A percentile compares a stretch with the other conserved stretches of the same genome.
Conservation (phyloP, 2,888 invertebrate genomes). For the Athalia cordata region DNA sequence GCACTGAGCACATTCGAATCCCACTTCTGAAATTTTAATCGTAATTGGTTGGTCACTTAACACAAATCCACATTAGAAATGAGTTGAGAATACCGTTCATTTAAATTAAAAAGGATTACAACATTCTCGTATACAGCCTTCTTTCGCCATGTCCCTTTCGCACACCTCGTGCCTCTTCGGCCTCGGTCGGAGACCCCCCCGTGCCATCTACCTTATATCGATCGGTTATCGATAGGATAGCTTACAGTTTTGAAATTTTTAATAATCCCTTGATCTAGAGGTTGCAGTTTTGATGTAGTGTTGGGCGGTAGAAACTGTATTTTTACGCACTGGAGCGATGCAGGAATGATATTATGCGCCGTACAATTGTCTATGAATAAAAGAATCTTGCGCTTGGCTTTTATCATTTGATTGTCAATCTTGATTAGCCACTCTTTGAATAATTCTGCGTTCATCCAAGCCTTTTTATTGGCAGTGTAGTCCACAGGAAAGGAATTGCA, state of each 20-base stretch:
- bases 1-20: too few species aligned
- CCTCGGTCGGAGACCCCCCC: too few species aligned
- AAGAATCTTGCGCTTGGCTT: conserved; percentile 58
- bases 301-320: conserved; percentile 48
- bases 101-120: too few species aligned
- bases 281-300: conserved; percentile 47
- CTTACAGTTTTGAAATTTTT: conserved; percentile 39
- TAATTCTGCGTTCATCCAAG: conserved; percentile 67
- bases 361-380: conserved; percentile 64
- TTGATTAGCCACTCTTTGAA: conserved; percentile 55
- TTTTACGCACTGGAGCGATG: conserved; percentile 56
- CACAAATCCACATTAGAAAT: too few species aligned
- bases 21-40: too few species aligned
- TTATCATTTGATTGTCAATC: conserved; percentile 58
- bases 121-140: too few species aligned
- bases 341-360: conserved; percentile 56
- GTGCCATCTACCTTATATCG: too few species aligned
- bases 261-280: conserved; percentile 52
- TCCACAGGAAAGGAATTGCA: conserved; percentile 55
- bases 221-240: too few species aligned
- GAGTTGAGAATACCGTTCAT: too few species aligned
- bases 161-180: too few species aligned
- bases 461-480: conserved; percentile 61
- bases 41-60: too few species aligned
- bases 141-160: too few species aligned